Evolutionary conservation across 2,888 invertebrate species (phyloP).

Genomic region (Microchrysa polita): DNA sequence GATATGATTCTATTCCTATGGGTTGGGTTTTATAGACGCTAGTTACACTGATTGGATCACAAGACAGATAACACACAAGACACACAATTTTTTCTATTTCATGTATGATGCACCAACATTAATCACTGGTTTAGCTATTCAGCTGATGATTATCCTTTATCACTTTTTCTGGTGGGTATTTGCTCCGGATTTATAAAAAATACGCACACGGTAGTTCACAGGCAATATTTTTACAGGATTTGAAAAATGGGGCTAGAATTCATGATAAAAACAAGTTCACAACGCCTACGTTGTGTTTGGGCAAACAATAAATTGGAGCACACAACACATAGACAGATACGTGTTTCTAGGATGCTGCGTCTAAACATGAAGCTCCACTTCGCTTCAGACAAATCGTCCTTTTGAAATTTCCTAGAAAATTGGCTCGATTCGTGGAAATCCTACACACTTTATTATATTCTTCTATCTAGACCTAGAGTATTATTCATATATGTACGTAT

Average conservation of each 20-base stretch:
- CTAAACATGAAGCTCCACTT: not conserved
- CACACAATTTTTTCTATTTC: not conserved
- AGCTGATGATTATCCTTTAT: not conserved
- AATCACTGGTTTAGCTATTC: not conserved
- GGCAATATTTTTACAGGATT: not conserved
- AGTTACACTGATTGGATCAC: conserved; percentile 19
- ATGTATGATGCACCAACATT: not conserved
- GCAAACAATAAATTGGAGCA: conserved; percentile 4
- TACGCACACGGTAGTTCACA: not conserved
- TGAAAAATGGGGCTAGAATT: not conserved
- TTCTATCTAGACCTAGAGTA: not conserved
- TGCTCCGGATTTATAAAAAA: not conserved
- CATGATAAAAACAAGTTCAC: not conserved
- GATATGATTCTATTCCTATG: not conserved
- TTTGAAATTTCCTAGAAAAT: no score
- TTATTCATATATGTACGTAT: no score
- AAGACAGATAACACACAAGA: not conserved
- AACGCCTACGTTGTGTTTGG: not conserved
- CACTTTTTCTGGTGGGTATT: conserved; percentile 7
- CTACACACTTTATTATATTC: not conserved
- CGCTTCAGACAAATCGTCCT: not conserved
- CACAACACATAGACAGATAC: not conserved
- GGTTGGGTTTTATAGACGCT: not conserved
- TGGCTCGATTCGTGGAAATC: not conserved
- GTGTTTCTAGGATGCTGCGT: conserved; percentile 1